Percentiles rank a stretch among this genome's conserved stretches.
phyloP scores from a whole-genome alignment of 2,797 vertebrate genomes.

The Xiphophorus birchmanni region DNA sequence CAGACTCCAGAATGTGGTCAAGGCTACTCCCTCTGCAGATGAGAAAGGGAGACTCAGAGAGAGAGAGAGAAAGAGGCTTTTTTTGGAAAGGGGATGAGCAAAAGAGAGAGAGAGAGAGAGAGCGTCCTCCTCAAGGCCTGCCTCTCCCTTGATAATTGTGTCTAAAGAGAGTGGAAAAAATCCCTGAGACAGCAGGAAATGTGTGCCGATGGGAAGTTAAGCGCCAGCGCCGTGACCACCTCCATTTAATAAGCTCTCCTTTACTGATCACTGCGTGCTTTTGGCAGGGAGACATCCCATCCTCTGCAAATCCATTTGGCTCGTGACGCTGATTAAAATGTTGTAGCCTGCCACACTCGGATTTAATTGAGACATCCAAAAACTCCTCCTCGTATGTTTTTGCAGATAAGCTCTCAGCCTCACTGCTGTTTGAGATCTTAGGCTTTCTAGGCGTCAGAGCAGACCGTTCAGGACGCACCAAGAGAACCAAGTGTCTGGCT shows the following conservation, averaged over 20 bases:
- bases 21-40: constrained; percentile 77
- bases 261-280: constrained; percentile 67
- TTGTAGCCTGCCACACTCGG: constrained; percentile 38
- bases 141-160: constrained; percentile 75
- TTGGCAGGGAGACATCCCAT: constrained; percentile 61
- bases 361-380: constrained; percentile 49
- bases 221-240: constrained; percentile 66
- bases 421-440: constrained; percentile 18
- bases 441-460: constrained; percentile 23
- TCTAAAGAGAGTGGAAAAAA: constrained; percentile 79
- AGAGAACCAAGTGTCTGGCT: constrained; percentile 18
- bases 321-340: constrained; percentile 60
- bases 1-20: constrained; percentile 70
- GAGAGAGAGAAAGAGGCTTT: constrained; percentile 31
- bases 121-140: constrained; percentile 68
- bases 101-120: constrained; percentile 8
- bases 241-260: constrained; percentile 70
- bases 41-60: constrained; percentile 66
- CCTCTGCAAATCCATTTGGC: constrained; percentile 62
- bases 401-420: constrained; percentile 31
- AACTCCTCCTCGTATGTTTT: constrained; percentile 21
- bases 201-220: constrained; percentile 71
- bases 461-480: neutral
- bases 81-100: constrained; percentile 15
- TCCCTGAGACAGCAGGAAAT: constrained; percentile 78